These are phyloP conservation scores for Globodera rostochiensis DNA, from an alignment of 1,140 invertebrate species.

Conservation along the genomic window DNA sequence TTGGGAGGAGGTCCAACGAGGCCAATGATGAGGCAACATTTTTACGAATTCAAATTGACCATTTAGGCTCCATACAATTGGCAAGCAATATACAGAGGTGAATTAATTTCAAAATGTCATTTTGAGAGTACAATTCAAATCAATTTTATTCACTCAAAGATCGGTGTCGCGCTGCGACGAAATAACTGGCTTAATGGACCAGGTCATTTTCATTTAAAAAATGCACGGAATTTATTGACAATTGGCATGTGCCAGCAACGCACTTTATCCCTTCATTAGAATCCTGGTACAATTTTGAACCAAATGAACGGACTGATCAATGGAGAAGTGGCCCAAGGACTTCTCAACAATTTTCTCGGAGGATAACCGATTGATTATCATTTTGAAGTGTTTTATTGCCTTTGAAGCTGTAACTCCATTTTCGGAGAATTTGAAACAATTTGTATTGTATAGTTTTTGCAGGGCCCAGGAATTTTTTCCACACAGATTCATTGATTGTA, in stretches of 20 bases:
- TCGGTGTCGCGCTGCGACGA: constrained; percentile 60
- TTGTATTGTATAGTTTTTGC: no score
- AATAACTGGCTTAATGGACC: constrained; percentile 61
- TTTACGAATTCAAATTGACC: no score
- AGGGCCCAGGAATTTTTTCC: no score
- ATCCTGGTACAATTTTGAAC: constrained; percentile 53
- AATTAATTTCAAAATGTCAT: neutral
- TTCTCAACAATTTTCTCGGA: constrained; percentile 63
- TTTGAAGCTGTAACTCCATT: neutral
- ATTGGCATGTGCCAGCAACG: no score
- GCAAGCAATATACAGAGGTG: constrained; percentile 54
- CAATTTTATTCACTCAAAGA: constrained; percentile 32
- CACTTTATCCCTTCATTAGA: constrained; percentile 37
- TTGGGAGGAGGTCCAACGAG: no score
- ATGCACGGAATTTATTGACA: constrained; percentile 18
- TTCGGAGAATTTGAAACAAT: neutral
- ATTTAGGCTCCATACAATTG: constrained; percentile 55
- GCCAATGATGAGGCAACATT: no score
- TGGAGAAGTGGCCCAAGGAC: constrained; percentile 63
- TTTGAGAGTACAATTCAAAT: neutral
- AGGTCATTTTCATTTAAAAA: constrained; percentile 47
- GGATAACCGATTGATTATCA: neutral
- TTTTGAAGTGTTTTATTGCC: neutral
- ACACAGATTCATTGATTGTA: no score
- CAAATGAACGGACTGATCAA: constrained; percentile 62